A percentile compares a stretch with the other conserved stretches of the same genome.
These are phyloP conservation scores for Antennarius striatus DNA, from an alignment of 2,113 vertebrate species.

Conservation along the genomic window DNA sequence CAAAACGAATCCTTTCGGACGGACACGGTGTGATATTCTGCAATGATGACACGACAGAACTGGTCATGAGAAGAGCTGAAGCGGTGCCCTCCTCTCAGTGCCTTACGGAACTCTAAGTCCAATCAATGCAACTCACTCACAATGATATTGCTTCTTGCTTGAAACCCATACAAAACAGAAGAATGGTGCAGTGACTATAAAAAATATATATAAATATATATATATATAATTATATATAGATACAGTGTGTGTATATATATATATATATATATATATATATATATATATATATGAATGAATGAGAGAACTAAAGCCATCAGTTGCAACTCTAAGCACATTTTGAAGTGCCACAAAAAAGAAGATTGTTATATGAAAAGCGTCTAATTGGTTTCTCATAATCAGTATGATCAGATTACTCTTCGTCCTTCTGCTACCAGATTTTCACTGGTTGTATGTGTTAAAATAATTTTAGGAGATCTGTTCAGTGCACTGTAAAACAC, in stretches of 20 bases:
- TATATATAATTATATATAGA: conserved; percentile 52
- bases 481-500: conserved; percentile 71
- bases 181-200: conserved; percentile 71
- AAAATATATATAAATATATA: conserved; percentile 27
- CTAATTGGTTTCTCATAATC: conserved; percentile 73
- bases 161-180: conserved; percentile 82
- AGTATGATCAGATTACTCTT: conserved; percentile 61
- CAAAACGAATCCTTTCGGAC: conserved; percentile 77
- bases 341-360: conserved; percentile 73
- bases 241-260: conserved; percentile 29
- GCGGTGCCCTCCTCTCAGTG: conserved; percentile 91
- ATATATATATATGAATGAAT: conserved; percentile 64
- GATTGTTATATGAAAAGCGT: conserved; percentile 62
- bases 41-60: conserved; percentile 91
- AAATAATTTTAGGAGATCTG: conserved; percentile 64
- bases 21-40: conserved; percentile 85
- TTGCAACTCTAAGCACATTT: conserved; percentile 95
- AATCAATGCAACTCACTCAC: conserved; percentile 96
- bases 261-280: conserved; percentile 55
- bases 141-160: conserved; percentile 91
- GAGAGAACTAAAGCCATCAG: conserved; percentile 95
- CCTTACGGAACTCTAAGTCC: conserved; percentile 98
- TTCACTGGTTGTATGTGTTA: conserved; percentile 69
- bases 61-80: conserved; percentile 87
- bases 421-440: conserved; percentile 71